Base-by-base conservation (phyloP, 2,888 invertebrate species). In the Eudasyphora cyanicolor region DNA sequence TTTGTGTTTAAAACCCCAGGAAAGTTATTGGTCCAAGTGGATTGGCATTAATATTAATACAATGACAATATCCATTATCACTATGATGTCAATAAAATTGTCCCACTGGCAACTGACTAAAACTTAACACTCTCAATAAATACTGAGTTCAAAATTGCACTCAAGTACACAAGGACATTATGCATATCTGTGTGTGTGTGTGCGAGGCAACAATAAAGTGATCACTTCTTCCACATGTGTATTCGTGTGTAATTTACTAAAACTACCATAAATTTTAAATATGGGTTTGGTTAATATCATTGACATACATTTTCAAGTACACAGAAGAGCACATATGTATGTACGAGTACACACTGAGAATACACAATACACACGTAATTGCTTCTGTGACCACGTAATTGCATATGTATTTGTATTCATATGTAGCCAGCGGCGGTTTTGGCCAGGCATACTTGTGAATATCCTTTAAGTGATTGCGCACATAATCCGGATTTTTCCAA, bases 251-350 rank as follows among this genome's bases (percentile, higher is more conserved):
- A 67, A 64, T 73, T 51, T 64, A 71, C 27, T 62, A 54, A 78
- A 71, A 78, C 64, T 51, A 17, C 32, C 38, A 79, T 73, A 73
- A 67, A 79, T 73, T 79, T 73, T 42, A 27, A 79, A 74, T 74
- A 60, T 69, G 69, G 45, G 60, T 75, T 73, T 75, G 69, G 69
- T 79, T 75, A 75, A 75, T 75, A 60, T 75, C 69, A 79, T 75
- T 70, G 60, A 35, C 42, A 62, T 29, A 75, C 75, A 75, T 67
- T 67, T 67, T 67, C 67, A 42, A 67, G 67, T 42, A 67, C 42
- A 24, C 42, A 1, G n/a, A 45, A n/a, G n/a, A n/a, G 45, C 10
- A 24, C 42, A 42, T 24, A 62, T 29, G 70, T 70, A 75, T 67
- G 42, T 67, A 42, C 67, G 24, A 67, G 67, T 42, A 67, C 42